Evolutionary conservation across 2,113 vertebrate species (phyloP), one percentile per base, ranked within the genome.

Genomic region (Pygoscelis adeliae): DNA sequence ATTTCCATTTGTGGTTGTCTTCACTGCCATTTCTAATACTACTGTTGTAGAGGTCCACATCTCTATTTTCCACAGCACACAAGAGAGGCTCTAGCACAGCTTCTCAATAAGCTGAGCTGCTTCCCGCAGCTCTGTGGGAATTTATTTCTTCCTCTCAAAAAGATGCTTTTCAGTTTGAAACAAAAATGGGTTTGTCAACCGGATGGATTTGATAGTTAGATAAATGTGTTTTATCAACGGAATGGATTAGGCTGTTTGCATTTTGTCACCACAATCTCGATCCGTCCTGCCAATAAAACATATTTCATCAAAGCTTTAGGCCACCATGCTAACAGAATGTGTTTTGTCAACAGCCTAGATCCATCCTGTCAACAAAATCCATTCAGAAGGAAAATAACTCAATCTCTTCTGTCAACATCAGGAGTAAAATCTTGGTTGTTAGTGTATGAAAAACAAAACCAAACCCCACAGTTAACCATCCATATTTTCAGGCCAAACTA

Each of bases 201-300:
- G 71, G 81, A 92, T 82, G 93, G 81, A 91, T 96, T 58, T 90
- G 87, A 93, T 91, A 16, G 63, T 63, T 89, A 50, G 90, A 95
- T 93, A 71, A 92, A 95, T 86, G 91, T 59, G 86, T 83, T 97
- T 96, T 86, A 97, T 95, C 96, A 96, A 15, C 10, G 10, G 81
- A 93, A 96, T 86, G 95, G 96, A 96, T 97, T 93, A 94, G 93
- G 83, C 52, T 96, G 88, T 96, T 98, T 96, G 91, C 94, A 91
- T 97, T 97, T 96, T 96, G 95, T 96, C 96, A 89, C n/a, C 65
- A 12, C 69, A 78, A 79, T 56, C 95, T 97, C 96, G 59, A 82
- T 92, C 92, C 85, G 62, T 69, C 52, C 91, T 97, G 96, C 94
- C 96, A 89, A 88, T 92, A 93, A 79, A 95, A 88, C 74, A n/a